A percentile compares a stretch with the other conserved stretches of the same genome.
These are phyloP conservation scores for Drosophila limbata DNA, from an alignment of 2,888 invertebrate genomes.

Conservation along the genomic window DNA sequence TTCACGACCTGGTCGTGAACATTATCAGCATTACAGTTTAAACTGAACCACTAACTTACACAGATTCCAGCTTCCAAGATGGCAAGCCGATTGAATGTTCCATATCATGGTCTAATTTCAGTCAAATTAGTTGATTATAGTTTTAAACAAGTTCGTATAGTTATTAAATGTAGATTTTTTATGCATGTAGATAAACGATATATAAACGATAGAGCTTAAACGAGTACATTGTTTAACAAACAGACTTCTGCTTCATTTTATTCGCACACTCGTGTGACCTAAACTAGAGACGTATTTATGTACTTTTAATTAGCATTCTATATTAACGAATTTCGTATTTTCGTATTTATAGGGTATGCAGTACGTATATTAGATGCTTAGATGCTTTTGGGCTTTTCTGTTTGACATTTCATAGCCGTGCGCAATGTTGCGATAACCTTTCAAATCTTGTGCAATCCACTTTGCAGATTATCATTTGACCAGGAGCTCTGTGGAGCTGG, in stretches of 20 bases:
- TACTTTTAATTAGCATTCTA: conserved; percentile 30
- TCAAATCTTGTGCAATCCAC: conserved; percentile 80
- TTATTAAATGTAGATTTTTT: conserved; percentile 54
- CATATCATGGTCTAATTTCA: conserved; percentile 52
- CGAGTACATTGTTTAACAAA: conserved; percentile 81
- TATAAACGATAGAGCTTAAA: conserved; percentile 80
- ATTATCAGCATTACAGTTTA: conserved; percentile 10
- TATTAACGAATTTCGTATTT: conserved; percentile 7
- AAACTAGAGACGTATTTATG: conserved; percentile 62
- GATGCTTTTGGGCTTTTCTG: conserved; percentile 22
- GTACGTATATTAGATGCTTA: conserved; percentile 29
- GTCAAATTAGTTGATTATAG: conserved; percentile 65
- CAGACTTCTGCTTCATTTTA: conserved; percentile 74
- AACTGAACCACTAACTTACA: conserved; percentile 53
- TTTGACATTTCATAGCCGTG: conserved; percentile 37
- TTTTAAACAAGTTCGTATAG: conserved; percentile 59
- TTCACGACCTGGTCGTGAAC: conserved; percentile 26
- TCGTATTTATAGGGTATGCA: conserved; percentile 24
- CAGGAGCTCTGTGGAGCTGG: conserved; percentile 72
- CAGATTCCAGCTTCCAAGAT: conserved; percentile 17
- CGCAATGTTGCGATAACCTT: conserved; percentile 41
- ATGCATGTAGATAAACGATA: conserved; percentile 81
- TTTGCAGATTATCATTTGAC: conserved; percentile 81
- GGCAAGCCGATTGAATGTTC: conserved; percentile 4
- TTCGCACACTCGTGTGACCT: conserved; percentile 61